Evolutionary conservation across 2,113 vertebrate species (phyloP), one percentile per base, ranked within the genome.

Genomic region (Hylia prasina): DNA sequence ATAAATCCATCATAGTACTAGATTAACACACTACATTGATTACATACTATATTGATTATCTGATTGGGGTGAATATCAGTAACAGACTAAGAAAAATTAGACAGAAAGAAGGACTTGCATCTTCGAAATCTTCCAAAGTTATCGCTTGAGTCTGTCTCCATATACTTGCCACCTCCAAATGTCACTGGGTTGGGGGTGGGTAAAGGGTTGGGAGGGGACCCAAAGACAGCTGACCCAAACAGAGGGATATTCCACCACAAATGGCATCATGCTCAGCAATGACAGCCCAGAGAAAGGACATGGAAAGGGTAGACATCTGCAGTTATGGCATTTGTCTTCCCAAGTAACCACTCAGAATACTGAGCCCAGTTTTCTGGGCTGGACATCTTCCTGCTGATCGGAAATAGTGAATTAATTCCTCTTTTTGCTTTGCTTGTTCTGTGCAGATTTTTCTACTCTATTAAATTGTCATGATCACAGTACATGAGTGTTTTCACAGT

Each of bases 161-260:
- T 30, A 27, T 8, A n/a, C 7, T 19, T 1, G 1, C 2, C 25
- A 18, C 0, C 3, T 8, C 6, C 1, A 57, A 61, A 1, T 22
- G 10, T n/a, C 47, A 71, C 20, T 37, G 37, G 48, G 8, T 21
- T 39, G 23, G 7, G 22, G 5, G 1, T 37, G 25, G 31, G 54
- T 20, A 51, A 82, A 57, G 53, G 15, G 9, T 5, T 80, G 37
- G 11, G 13, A 71, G 12, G 8, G 14, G 6, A 60, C 9, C 23
- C 7, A 45, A 37, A 37, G 54, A 50, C 4, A 78, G 30, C 31
- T 64, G 48, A 54, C 15, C 21, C 48, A 45, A 53, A 13, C 13
- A 16, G 11, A 58, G 12, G 12, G 7, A 20, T 51, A 51, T 40
- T 24, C 22, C 25, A n/a, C 4, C 35, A 9, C 22, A 20, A 48